phyloP scores from a whole-genome alignment of 2,888 invertebrate genomes.

The Gymnosoma rotundatum region DNA sequence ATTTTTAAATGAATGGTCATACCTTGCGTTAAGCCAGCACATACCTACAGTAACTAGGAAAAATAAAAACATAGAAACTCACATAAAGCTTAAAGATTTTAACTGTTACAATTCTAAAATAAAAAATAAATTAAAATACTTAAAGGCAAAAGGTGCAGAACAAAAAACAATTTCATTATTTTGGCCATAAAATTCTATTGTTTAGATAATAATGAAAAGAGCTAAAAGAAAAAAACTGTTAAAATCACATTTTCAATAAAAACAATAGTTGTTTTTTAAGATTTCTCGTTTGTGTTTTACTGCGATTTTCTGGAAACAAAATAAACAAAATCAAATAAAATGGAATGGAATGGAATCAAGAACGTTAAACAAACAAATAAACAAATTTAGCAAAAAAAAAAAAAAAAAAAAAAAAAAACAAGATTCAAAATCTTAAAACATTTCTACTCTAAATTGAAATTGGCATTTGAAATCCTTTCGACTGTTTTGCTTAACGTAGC shows the following conservation, averaged over 20 bases:
- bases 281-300: background rate
- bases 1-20: no score
- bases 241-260: constrained; percentile 32
- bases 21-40: no score
- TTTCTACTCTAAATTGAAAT: constrained; percentile 60
- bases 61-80: no score
- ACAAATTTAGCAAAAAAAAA: constrained; percentile 48
- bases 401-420: constrained; percentile 45
- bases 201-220: constrained; percentile 8
- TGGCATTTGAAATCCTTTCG: constrained; percentile 61
- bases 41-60: no score
- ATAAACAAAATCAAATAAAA: constrained; percentile 38
- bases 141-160: no score
- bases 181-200: constrained; percentile 26
- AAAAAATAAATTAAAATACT: no score
- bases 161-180: constrained; percentile 4
- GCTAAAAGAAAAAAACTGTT: background rate
- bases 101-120: no score
- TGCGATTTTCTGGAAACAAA: constrained; percentile 25
- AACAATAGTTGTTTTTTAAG: background rate
- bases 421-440: constrained; percentile 62
- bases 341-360: constrained; percentile 44
- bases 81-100: no score
- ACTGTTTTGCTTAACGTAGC: constrained; percentile 23
- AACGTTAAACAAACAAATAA: constrained; percentile 45